Percentiles rank a stretch among this genome's conserved stretches.
These are phyloP conservation scores for Rhegmatorhina hoffmannsi DNA, from an alignment of 2,113 vertebrate species.

Conservation along the genomic window DNA sequence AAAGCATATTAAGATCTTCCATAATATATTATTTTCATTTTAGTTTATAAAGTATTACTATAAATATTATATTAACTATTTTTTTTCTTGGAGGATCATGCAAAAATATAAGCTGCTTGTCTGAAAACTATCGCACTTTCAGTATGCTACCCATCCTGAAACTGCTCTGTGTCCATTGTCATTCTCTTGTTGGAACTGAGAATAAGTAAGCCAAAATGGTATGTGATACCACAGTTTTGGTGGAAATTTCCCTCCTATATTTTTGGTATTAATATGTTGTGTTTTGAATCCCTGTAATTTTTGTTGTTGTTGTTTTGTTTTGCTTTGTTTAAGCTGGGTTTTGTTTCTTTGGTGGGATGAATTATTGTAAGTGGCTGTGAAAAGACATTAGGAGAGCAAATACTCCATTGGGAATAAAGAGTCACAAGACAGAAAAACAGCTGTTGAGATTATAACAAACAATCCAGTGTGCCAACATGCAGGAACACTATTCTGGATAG, in stretches of 20 bases:
- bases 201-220: background rate
- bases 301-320: background rate
- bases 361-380: slow-evolving; percentile 22
- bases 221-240: background rate
- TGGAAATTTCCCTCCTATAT: background rate
- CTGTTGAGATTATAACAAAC: background rate
- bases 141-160: background rate
- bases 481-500: background rate
- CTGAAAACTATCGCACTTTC: background rate
- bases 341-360: background rate
- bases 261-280: background rate
- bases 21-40: background rate
- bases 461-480: background rate
- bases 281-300: background rate
- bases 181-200: background rate
- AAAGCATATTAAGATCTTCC: background rate
- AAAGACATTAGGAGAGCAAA: slow-evolving; percentile 19
- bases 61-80: background rate
- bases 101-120: background rate
- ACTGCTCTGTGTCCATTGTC: background rate
- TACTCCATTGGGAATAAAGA: slow-evolving; percentile 14
- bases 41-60: background rate
- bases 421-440: background rate
- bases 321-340: background rate
- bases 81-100: background rate